Evolutionary conservation across 2,113 vertebrate genomes (phyloP).

Genomic region (Cairina moschata): DNA sequence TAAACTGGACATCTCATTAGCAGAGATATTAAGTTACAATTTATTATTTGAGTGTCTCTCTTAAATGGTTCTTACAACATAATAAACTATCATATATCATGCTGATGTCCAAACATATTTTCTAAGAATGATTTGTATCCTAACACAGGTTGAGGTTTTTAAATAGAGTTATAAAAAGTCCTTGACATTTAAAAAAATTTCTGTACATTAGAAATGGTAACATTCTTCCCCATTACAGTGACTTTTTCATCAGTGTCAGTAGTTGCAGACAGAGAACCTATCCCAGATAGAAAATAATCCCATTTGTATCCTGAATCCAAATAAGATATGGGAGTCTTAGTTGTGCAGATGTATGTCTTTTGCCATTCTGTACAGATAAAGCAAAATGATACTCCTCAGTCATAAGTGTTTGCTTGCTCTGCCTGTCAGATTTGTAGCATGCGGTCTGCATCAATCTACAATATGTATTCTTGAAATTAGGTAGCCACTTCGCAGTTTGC

Average conservation of each 20-base stretch:
- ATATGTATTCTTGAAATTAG: not conserved
- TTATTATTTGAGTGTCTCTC: not conserved
- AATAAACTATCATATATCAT: not conserved
- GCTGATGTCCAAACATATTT: not conserved
- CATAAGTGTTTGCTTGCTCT: not conserved
- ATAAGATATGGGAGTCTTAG: not conserved
- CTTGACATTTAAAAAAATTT: not conserved
- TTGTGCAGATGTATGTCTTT: not conserved
- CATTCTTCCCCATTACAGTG: not conserved
- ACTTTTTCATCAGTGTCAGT: not conserved
- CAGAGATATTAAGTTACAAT: not conserved
- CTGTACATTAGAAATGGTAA: not conserved
- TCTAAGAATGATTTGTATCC: not conserved
- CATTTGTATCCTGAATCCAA: not conserved
- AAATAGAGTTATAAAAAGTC: not conserved
- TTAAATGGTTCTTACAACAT: not conserved
- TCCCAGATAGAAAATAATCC: not conserved
- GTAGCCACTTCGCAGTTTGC: not conserved
- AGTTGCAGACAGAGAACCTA: not conserved
- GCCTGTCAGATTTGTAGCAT: not conserved
- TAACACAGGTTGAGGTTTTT: not conserved
- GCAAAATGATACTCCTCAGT: not conserved
- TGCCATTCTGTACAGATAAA: not conserved
- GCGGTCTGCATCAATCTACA: not conserved
- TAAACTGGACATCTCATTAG: not conserved